Evolutionary conservation across 2,797 vertebrate species (phyloP).

Genomic region (Arrhamphus sclerolepis): DNA sequence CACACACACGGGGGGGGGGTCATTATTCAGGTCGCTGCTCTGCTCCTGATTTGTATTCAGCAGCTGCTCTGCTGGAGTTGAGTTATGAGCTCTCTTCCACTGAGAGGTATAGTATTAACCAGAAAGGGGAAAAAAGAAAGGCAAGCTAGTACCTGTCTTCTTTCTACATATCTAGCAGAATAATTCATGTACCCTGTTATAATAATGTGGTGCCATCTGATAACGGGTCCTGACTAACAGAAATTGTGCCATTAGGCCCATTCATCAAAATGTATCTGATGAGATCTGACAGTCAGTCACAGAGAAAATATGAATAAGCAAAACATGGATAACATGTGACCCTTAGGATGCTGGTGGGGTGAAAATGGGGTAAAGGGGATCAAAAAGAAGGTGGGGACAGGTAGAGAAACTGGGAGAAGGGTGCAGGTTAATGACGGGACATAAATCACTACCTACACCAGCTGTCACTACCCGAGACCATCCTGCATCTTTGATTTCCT

Average conservation of each 20-base stretch:
- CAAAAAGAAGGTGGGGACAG: conserved; percentile 1
- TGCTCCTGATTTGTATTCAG: conserved; percentile 68
- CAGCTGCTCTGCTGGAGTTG: conserved; percentile 42
- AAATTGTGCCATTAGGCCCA: not conserved
- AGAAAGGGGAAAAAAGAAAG: conserved; percentile 4
- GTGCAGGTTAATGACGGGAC: conserved; percentile 22
- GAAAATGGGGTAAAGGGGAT: conserved; percentile 4
- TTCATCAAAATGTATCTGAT: not conserved
- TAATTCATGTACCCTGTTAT: conserved; percentile 15
- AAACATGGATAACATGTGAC: not conserved
- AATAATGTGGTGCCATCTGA: conserved; percentile 10
- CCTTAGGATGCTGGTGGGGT: not conserved
- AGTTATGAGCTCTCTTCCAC: conserved; percentile 54
- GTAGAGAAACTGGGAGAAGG: conserved; percentile 9
- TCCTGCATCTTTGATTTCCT: conserved; percentile 46
- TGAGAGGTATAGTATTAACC: conserved; percentile 53
- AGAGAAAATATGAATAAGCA: not conserved
- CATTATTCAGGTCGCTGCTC: conserved; percentile 46
- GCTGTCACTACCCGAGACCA: conserved; percentile 29
- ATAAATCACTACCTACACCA: conserved; percentile 58
- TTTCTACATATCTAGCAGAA: conserved; percentile 8
- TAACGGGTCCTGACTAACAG: conserved; percentile 15
- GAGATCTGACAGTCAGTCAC: not conserved
- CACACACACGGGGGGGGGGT: conserved; percentile 18
- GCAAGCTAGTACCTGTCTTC: conserved; percentile 12